Evolutionary conservation across 2,113 vertebrate genomes (phyloP).

Genomic region (Ceratotherium simum): DNA sequence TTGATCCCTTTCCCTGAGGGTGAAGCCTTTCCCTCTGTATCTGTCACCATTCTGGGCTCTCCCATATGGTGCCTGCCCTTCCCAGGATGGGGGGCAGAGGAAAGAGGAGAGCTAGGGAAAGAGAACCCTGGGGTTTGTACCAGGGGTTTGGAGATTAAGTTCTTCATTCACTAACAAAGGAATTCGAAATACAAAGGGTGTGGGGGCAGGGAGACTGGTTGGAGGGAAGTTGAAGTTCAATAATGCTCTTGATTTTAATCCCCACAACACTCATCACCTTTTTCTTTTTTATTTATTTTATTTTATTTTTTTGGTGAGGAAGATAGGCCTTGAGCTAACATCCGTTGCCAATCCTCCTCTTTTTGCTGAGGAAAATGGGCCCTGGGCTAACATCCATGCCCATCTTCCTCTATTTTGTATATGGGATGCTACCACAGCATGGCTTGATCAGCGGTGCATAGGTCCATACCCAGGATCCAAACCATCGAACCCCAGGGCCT

Average conservation of each 20-base stretch:
- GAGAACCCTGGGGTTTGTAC: neutral
- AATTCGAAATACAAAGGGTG: neutral
- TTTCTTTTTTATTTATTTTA: neutral
- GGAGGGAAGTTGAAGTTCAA: neutral
- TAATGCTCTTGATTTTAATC: conserved; percentile 42
- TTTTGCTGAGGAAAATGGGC: too few species aligned
- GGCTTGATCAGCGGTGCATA: too few species aligned
- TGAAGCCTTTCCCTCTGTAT: neutral
- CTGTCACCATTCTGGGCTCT: conserved; percentile 59
- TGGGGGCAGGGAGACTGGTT: neutral
- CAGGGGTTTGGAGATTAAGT: neutral
- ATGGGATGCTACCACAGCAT: too few species aligned
- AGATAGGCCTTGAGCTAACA: too few species aligned
- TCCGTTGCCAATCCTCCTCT: too few species aligned
- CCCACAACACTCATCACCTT: conserved; percentile 34
- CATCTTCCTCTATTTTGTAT: too few species aligned
- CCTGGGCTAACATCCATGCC: too few species aligned
- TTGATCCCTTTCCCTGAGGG: conserved; percentile 5
- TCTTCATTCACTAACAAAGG: conserved; percentile 17
- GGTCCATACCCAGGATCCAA: too few species aligned
- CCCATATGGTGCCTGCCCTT: conserved; percentile 44
- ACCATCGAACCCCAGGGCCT: too few species aligned
- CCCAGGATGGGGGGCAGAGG: neutral
- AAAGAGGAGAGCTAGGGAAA: neutral
- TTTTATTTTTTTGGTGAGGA: too few species aligned